These are phyloP conservation scores for Epinephelus coioides DNA, from an alignment of 2,797 vertebrate species.

Conservation along the genomic window DNA sequence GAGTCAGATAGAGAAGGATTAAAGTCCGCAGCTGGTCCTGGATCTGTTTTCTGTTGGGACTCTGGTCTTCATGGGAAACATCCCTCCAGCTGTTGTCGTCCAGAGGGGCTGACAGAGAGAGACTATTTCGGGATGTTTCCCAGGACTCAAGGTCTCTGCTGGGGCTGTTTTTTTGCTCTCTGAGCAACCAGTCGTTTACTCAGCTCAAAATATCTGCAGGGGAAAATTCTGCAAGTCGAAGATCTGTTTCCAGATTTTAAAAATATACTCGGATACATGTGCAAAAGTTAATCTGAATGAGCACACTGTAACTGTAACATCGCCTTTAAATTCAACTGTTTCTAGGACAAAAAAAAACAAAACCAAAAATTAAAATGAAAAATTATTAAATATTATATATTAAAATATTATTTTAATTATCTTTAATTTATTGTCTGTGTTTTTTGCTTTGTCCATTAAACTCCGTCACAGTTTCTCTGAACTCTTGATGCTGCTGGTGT, in stretches of 20 bases:
- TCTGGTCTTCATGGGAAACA: slow-evolving; percentile 58
- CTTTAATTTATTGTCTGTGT: not conserved
- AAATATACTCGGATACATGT: too few species aligned
- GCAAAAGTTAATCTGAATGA: too few species aligned
- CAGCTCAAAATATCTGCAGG: not conserved
- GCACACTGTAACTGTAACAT: too few species aligned
- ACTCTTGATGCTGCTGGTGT: not conserved
- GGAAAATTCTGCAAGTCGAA: not conserved
- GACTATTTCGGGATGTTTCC: slow-evolving; percentile 65
- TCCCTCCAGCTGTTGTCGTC: slow-evolving; percentile 40
- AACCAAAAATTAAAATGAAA: too few species aligned
- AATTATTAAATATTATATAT: too few species aligned
- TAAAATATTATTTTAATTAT: too few species aligned
- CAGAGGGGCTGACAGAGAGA: slow-evolving; percentile 4
- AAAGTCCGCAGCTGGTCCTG: slow-evolving; percentile 48
- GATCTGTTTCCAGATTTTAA: too few species aligned
- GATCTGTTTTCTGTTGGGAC: slow-evolving; percentile 42
- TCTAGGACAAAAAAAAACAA: too few species aligned
- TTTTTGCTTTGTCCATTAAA: not conserved
- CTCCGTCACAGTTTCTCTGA: not conserved
- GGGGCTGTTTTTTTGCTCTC: not conserved
- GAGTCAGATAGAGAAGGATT: slow-evolving; percentile 25
- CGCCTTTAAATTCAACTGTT: too few species aligned
- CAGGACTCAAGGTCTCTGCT: slow-evolving; percentile 23
- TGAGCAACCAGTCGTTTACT: not conserved